Evolutionary conservation across 2,888 invertebrate species (phyloP), one percentile per base, ranked within the genome.

Genomic region (Eristalinus aeneus): DNA sequence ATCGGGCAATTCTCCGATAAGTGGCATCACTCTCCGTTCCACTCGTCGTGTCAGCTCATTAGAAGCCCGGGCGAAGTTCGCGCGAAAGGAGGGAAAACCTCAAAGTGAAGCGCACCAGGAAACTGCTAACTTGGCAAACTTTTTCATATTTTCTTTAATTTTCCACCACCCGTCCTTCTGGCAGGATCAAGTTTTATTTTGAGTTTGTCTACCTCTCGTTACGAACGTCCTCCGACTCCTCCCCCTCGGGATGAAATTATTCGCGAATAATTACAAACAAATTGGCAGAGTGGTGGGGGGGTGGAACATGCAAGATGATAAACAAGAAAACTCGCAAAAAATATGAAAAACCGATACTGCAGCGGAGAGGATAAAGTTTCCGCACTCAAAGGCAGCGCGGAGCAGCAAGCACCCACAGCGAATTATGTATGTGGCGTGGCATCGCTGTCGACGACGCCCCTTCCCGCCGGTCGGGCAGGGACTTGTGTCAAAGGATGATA

Each of bases 401-500:
- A 53, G 23, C 46, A 12, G 46, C 22, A 11, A 34, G 32, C 32
- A 63, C n/a, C 46, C 46, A 16, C 46, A 46, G 16, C 46, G 16
- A 46, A 46, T 46, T 46, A 46, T 46, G 16, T 46, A 16, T 16
- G 46, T 16, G 16, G 46, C 46, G 46, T 46, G 46, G 16, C 16
- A 46, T 46, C 46, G 46, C 16, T 46, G 46, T 16, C 46, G 46
- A 46, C 1, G 16, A 46, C 5, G 12, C 2, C 39, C 39, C 12
- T 1, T 2, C n/a, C 46, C 16, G 1, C 6, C 3, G n/a, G 2
- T 23, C 58, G n/a, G 27, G 31, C 8, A 5, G 53, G 34, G 74
- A 83, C 64, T 83, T 83, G 39, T 78, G 83, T 83, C 83, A 83
- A 83, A 83, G 83, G 78, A 83, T 69, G 78, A 78, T 78, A 54